Conservation (phyloP, 2,113 vertebrate species). For the Bos javanicus region DNA sequence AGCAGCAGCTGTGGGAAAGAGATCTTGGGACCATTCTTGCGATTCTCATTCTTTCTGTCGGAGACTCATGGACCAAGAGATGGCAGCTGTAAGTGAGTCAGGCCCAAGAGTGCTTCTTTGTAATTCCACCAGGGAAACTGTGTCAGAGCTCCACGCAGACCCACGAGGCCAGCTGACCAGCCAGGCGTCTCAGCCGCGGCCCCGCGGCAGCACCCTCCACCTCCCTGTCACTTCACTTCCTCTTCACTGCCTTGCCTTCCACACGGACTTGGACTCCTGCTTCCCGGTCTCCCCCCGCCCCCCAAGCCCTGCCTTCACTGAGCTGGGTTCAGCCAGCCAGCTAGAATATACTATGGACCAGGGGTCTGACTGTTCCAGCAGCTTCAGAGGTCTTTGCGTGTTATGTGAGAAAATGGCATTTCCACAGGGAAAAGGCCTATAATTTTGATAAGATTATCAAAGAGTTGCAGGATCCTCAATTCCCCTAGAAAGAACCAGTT, state of each 20-base stretch:
- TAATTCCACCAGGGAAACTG: neutral
- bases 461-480: neutral
- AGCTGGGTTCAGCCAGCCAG: fast-evolving
- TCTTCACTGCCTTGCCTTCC: neutral
- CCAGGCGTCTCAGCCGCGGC: fast-evolving
- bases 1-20: neutral
- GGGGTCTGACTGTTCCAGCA: neutral
- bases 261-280: neutral
- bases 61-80: neutral
- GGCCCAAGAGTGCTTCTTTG: fast-evolving
- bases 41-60: neutral
- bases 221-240: neutral
- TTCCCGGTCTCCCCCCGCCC: fast-evolving
- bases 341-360: fast-evolving
- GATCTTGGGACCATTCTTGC: neutral
- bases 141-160: fast-evolving
- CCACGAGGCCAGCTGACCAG: fast-evolving
- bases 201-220: fast-evolving
- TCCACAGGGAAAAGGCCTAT: neutral
- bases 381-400: neutral
- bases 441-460: neutral
- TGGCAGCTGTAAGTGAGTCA: neutral
- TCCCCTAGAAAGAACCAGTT: neutral
- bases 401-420: neutral
- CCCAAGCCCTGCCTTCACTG: neutral